A percentile compares a stretch with the other conserved stretches of the same genome.
Evolutionary conservation across 2,113 vertebrate species (phyloP).

Genomic region (Machaerirhynchus nigripectus): DNA sequence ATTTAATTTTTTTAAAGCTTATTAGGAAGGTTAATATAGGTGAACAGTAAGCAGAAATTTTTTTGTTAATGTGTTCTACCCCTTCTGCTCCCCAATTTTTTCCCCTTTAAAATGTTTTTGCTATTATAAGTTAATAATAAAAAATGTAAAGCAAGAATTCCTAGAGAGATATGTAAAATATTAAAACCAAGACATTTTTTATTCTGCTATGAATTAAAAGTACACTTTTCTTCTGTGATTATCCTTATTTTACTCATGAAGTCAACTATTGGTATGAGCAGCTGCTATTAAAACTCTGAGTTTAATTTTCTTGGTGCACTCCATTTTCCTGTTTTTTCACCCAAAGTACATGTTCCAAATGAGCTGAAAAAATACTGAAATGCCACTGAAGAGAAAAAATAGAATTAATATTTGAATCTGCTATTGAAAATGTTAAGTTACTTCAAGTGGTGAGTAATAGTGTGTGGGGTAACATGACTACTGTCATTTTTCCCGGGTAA

Average conservation of each 20-base stretch:
- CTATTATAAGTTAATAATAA: neutral
- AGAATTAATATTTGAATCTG: neutral
- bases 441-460: neutral
- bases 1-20: neutral
- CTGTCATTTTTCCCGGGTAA: neutral
- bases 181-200: neutral
- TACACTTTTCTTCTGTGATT: neutral
- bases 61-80: neutral
- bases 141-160: neutral
- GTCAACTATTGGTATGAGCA: neutral
- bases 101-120: neutral
- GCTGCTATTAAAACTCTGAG: neutral
- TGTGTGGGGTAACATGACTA: neutral
- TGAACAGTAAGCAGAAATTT: neutral
- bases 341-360: neutral
- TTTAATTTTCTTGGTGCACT: neutral
- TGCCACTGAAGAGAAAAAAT: neutral
- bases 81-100: accelerated
- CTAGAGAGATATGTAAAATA: neutral
- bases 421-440: neutral
- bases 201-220: neutral
- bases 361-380: neutral
- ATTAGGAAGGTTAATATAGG: neutral
- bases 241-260: neutral
- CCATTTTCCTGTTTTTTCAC: neutral